phyloP scores from a whole-genome alignment of 2,797 vertebrate genomes.

The Malurus splendens region DNA sequence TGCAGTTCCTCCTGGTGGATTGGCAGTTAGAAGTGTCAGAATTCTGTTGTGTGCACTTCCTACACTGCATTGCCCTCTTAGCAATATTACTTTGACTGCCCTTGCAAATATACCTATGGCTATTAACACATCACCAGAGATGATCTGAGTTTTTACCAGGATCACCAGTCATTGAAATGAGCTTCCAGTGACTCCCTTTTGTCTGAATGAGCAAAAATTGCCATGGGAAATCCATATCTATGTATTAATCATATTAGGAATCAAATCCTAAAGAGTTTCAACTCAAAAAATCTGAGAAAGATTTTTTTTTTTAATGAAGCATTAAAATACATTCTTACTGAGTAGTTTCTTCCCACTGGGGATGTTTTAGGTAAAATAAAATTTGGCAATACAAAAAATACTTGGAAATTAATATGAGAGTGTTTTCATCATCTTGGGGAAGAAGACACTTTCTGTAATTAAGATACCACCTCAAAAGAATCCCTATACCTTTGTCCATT shows the following conservation, averaged over 20 bases:
- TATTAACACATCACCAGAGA: neutral
- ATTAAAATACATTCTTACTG: neutral
- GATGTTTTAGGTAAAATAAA: neutral
- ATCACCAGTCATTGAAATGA: neutral
- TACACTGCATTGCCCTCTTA: neutral
- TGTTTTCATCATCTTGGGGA: neutral
- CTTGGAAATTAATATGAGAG: neutral
- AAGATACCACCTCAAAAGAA: neutral
- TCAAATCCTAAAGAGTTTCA: neutral
- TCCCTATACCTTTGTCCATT: neutral
- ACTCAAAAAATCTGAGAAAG: neutral
- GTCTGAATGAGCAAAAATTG: neutral
- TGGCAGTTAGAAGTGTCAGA: neutral
- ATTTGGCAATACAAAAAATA: neutral
- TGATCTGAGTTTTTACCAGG: neutral
- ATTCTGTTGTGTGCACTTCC: neutral
- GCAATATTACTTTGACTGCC: neutral
- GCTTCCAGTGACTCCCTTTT: neutral
- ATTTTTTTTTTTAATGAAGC: neutral
- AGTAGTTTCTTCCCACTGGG: neutral
- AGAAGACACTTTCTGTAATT: neutral
- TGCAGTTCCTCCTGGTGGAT: neutral
- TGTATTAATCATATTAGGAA: neutral
- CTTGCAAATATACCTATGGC: neutral
- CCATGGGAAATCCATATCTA: neutral